These are phyloP conservation scores for Mungos mungo DNA, from an alignment of 2,113 vertebrate genomes.

Conservation along the genomic window DNA sequence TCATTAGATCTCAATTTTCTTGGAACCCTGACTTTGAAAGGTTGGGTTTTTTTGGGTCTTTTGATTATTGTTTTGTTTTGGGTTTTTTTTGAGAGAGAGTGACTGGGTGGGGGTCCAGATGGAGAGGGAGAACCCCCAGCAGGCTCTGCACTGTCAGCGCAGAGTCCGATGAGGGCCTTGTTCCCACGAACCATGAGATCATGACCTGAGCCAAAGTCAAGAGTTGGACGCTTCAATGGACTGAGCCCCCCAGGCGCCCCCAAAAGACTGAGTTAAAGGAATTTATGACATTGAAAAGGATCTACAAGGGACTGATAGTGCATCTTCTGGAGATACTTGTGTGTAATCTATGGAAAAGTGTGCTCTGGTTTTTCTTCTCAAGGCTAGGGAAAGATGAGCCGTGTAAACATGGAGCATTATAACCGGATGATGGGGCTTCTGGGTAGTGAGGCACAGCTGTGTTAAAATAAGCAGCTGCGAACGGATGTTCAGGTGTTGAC, in stretches of 20 bases:
- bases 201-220: too few relatives aligned
- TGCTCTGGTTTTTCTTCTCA: not conserved
- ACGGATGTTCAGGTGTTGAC: not conserved
- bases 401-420: accelerated
- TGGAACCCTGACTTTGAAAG: not conserved
- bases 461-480: not conserved
- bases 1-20: not conserved
- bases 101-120: too few relatives aligned
- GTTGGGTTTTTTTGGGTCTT: not conserved
- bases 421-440: accelerated
- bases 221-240: too few relatives aligned
- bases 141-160: too few relatives aligned
- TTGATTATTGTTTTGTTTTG: too few relatives aligned
- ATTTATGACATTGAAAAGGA: not conserved
- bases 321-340: not conserved
- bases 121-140: too few relatives aligned
- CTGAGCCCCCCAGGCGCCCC: too few relatives aligned
- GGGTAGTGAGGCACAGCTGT: not conserved
- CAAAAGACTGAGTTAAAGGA: not conserved
- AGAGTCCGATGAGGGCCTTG: too few relatives aligned
- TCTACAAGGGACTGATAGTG: not conserved
- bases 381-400: not conserved
- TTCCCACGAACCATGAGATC: too few relatives aligned
- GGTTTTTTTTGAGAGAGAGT: too few relatives aligned
- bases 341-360: not conserved